These are phyloP conservation scores for Heterochromis multidens DNA, from an alignment of 2,113 vertebrate species.

Conservation along the genomic window DNA sequence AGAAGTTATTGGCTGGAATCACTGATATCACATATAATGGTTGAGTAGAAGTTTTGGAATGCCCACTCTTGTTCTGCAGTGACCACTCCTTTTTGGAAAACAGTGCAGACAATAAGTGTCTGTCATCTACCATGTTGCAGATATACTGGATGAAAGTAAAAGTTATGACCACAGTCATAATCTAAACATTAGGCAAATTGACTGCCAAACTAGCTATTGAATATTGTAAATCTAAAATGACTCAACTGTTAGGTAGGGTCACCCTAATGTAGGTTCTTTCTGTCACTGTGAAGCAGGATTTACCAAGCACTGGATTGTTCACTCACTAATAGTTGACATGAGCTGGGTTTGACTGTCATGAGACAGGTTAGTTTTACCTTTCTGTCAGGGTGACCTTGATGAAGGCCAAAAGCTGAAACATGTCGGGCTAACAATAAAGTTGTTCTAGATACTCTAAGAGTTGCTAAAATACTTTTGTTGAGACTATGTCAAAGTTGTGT, in stretches of 20 bases:
- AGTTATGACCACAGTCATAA: not conserved
- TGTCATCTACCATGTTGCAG: not conserved
- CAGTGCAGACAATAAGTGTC: not conserved
- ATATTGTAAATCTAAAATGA: not conserved
- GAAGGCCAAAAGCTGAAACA: not conserved
- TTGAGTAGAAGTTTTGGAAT: not conserved
- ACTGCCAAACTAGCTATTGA: not conserved
- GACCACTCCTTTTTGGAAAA: not conserved
- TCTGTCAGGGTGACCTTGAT: not conserved
- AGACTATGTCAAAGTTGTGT: not conserved
- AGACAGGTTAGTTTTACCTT: not conserved
- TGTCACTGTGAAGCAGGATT: not conserved
- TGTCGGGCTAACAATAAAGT: not conserved
- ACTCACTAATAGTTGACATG: not conserved
- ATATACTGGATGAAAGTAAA: not conserved
- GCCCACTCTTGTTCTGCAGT: not conserved
- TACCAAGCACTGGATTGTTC: not conserved
- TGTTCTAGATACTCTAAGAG: not conserved
- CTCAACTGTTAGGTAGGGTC: not conserved
- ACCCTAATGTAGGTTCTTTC: not conserved
- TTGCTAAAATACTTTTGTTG: not conserved
- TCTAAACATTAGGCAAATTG: not conserved
- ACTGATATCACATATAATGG: not conserved
- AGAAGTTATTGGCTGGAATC: not conserved
- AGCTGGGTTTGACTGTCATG: not conserved